Evolutionary conservation across 2,797 vertebrate genomes (phyloP).

Genomic region (Syngnathus acus): DNA sequence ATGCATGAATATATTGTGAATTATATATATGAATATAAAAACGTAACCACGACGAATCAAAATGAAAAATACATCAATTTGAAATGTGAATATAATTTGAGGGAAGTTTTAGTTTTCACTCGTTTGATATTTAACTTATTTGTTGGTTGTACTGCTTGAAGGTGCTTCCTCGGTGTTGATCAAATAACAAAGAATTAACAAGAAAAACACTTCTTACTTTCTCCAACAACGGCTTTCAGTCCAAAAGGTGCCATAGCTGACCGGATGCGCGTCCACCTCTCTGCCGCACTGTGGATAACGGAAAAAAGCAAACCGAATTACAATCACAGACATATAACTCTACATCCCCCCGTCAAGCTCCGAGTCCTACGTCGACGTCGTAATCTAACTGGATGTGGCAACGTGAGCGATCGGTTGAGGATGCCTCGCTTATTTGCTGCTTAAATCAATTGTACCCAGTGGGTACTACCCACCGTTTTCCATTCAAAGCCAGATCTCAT

Average conservation of each 20-base stretch:
- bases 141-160: not conserved
- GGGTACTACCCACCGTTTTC: not conserved
- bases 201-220: conserved; percentile 71
- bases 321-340: not conserved
- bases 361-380: not conserved
- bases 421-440: not conserved
- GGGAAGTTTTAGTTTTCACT: no score
- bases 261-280: conserved; percentile 13
- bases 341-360: not conserved
- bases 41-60: not conserved
- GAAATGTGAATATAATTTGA: not conserved
- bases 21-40: not conserved
- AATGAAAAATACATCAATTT: not conserved
- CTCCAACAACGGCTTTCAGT: conserved; percentile 84
- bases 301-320: not conserved
- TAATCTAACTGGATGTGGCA: not conserved
- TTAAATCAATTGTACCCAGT: not conserved
- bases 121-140: not conserved
- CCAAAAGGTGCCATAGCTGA: conserved; percentile 80
- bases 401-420: not conserved
- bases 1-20: no score
- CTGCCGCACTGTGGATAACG: not conserved
- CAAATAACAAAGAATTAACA: not conserved
- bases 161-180: not conserved
- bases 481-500: not conserved